Percentiles rank a stretch among this genome's conserved stretches.
phyloP scores from a whole-genome alignment of 2,888 invertebrate species.

The Pterostichus niger region DNA sequence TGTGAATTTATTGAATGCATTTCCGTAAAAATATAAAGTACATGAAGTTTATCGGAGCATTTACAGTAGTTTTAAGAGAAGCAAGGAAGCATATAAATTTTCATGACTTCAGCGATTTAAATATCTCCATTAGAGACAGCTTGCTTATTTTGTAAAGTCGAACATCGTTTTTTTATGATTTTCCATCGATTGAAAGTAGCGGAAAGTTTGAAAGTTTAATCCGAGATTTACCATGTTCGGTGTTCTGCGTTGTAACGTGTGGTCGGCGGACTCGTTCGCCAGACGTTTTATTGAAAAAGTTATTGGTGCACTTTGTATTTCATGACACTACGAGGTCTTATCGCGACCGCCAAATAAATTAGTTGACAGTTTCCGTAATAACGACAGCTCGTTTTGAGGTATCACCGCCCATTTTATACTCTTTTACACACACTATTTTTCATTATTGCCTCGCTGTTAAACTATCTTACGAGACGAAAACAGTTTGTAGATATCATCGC shows the following conservation, averaged over 20 bases:
- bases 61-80: conserved; percentile 47
- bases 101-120: conserved; percentile 45
- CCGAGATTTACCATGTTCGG: conserved; percentile 25
- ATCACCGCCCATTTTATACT: conserved; percentile 30
- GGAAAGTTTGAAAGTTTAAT: conserved; percentile 48
- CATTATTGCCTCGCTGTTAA: background rate
- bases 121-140: conserved; percentile 38
- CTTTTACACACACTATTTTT: conserved; percentile 24
- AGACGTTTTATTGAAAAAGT: conserved; percentile 62
- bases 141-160: conserved; percentile 24
- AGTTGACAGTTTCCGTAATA: conserved; percentile 48
- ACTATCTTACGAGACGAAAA: background rate
- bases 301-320: conserved; percentile 55
- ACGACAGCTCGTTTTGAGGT: conserved; percentile 33
- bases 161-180: conserved; percentile 42
- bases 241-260: conserved; percentile 39
- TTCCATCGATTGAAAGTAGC: conserved; percentile 35
- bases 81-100: conserved; percentile 43
- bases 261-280: conserved; percentile 14
- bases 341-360: conserved; percentile 32
- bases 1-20: conserved; percentile 36
- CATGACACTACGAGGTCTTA: conserved; percentile 31
- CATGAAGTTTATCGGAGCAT: conserved; percentile 42
- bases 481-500: too few species aligned
- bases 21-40: conserved; percentile 47